These are phyloP conservation scores for Synergus gifuensis DNA, from an alignment of 2,888 invertebrate genomes.

Conservation along the genomic window DNA sequence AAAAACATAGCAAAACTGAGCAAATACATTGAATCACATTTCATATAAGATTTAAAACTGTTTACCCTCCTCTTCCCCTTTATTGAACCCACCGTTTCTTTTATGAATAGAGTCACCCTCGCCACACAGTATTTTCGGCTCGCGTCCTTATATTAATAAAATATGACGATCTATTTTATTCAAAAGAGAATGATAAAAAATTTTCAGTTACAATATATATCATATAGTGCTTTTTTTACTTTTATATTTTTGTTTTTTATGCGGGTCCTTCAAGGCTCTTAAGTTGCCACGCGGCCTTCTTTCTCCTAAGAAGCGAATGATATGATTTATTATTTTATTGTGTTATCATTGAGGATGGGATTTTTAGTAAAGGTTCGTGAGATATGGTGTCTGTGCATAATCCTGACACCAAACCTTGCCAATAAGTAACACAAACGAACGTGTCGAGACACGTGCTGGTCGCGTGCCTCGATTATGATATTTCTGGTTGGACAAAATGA, in stretches of 20 bases:
- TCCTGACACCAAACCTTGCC: conserved; percentile 50
- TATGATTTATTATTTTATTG: conserved; percentile 63
- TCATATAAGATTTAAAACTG: neutral
- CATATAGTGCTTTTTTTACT: neutral
- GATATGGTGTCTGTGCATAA: conserved; percentile 49
- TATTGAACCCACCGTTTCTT: neutral
- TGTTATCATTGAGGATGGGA: conserved; percentile 52
- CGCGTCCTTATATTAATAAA: neutral
- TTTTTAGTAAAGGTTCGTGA: conserved; percentile 42
- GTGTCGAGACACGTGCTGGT: conserved; percentile 68
- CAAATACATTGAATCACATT: neutral
- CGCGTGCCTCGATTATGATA: conserved; percentile 62
- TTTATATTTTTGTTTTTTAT: neutral
- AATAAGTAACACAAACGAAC: conserved; percentile 44
- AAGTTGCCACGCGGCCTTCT: conserved; percentile 62
- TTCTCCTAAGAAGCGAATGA: conserved; percentile 39
- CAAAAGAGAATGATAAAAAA: neutral
- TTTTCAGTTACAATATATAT: neutral
- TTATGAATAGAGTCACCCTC: neutral
- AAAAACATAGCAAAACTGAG: neutral
- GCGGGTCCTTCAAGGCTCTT: conserved; percentile 52
- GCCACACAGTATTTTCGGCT: neutral
- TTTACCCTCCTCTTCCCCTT: neutral
- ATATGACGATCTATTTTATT: neutral
- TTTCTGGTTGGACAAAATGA: conserved; percentile 50